Conservation (phyloP, 1,140 invertebrate genomes). For the Galleria mellonella region DNA sequence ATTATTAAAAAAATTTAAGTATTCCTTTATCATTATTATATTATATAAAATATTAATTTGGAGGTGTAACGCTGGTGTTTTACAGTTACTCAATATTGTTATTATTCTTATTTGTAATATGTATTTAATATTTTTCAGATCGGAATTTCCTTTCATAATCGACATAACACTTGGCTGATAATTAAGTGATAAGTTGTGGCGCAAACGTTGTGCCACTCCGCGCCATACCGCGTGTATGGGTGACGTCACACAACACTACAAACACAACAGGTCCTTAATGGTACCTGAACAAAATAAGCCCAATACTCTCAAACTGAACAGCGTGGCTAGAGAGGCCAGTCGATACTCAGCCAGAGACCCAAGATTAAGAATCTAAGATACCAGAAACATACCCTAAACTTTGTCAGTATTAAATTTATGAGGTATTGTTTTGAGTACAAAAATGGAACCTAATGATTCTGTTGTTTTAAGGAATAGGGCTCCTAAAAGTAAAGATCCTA, state of each 20-base stretch:
- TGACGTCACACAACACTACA: constrained; percentile 17
- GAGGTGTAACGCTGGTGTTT: too few relatives aligned
- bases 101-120: too few relatives aligned
- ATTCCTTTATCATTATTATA: too few relatives aligned
- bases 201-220: constrained; percentile 16
- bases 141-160: background rate
- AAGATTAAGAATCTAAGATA: constrained; percentile 61
- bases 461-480: constrained; percentile 34
- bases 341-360: constrained; percentile 69
- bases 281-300: constrained; percentile 61
- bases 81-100: too few relatives aligned
- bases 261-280: constrained; percentile 53
- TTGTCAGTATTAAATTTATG: constrained; percentile 43
- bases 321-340: constrained; percentile 55
- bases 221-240: constrained; percentile 39
- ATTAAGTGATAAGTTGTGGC: constrained; percentile 14
- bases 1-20: too few relatives aligned
- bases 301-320: constrained; percentile 57
- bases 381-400: constrained; percentile 4
- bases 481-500: constrained; percentile 20
- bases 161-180: too few relatives aligned
- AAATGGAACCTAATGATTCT: constrained; percentile 39
- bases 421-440: constrained; percentile 30
- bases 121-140: too few relatives aligned
- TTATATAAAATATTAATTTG: too few relatives aligned